Evolutionary conservation across 2,888 invertebrate genomes (phyloP), one percentile per base, ranked within the genome.

Genomic region (Cephus sareptanus): DNA sequence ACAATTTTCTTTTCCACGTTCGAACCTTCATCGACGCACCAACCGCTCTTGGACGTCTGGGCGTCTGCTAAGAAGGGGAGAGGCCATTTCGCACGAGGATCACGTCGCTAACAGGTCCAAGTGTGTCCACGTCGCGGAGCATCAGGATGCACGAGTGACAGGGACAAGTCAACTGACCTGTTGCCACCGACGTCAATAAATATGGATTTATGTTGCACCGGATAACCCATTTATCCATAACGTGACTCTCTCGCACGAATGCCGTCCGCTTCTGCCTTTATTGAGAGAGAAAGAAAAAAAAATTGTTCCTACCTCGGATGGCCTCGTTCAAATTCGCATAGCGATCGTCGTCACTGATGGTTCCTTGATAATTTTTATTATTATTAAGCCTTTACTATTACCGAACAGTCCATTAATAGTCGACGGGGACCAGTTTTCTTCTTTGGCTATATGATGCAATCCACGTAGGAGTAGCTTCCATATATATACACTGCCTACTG

Each of bases 181-280:
- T 80, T 76, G 71, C 69, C 68, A 73, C 12, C 76, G 71, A 31
- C 74, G 74, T 69, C 82, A 73, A 81, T 83, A 83, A 83, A 83
- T 81, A 80, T 79, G 81, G 78, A 82, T 81, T 83, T 80, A 82
- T 82, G 80, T 76, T 76, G 75, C 40, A 31, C 75, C 12, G 13
- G 13, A 77, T 83, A 83, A 83, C 83, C 83, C 81, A 83, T 83
- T 83, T 83, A 74, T 30, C 79, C 73, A 77, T 77, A 23, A 56
- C 56, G 23, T 56, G 56, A 23, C 6, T 56, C 40, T 0, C 23
- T 23, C 56, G 23, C 56, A 9, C 23, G 56, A 56, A 56, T 23
- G 23, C 56, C 6, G 56, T 56, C 23, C 23, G 56, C 56, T 56
- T 6, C 1, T 3, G 56, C 23, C 23, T 56, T 23, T 37, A 56